These are phyloP conservation scores for Sarcophaga subvicina DNA, from an alignment of 2,888 invertebrate species.

Conservation along the genomic window DNA sequence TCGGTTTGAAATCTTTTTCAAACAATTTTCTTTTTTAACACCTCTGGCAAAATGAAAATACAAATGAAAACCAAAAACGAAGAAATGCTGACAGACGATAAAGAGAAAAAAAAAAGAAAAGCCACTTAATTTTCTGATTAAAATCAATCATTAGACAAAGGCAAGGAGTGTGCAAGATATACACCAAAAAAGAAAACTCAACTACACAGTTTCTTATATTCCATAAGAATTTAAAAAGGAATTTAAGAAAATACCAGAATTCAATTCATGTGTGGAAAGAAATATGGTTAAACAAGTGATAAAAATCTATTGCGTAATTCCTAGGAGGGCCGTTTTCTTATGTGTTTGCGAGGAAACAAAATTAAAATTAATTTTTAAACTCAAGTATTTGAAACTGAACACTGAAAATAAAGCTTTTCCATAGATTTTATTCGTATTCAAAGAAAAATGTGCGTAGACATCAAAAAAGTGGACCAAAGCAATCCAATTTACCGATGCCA, in stretches of 20 bases:
- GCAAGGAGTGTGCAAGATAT: not conserved
- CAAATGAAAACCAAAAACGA: conserved; percentile 12
- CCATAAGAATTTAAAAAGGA: conserved; percentile 15
- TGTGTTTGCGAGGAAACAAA: not conserved
- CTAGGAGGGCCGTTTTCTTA: not conserved
- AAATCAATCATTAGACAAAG: conserved; percentile 75
- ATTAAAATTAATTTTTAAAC: not conserved
- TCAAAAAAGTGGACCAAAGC: no score
- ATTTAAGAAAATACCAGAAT: not conserved
- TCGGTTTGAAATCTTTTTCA: conserved; percentile 19
- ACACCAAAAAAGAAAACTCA: not conserved
- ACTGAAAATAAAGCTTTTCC: not conserved
- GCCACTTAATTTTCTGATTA: conserved; percentile 77
- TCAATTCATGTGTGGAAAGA: not conserved
- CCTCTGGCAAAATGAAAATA: conserved; percentile 15
- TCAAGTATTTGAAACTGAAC: not conserved
- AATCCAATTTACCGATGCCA: not conserved
- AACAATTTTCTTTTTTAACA: conserved; percentile 28
- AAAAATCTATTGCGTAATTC: not conserved
- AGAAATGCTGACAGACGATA: not conserved
- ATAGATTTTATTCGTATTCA: not conserved
- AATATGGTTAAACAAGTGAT: not conserved
- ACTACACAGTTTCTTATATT: no score
- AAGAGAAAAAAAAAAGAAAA: conserved; percentile 3
- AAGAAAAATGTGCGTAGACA: no score